Evolutionary conservation across 2,888 invertebrate genomes (phyloP), one percentile per base, ranked within the genome.

Genomic region (Stegophylla sp.): DNA sequence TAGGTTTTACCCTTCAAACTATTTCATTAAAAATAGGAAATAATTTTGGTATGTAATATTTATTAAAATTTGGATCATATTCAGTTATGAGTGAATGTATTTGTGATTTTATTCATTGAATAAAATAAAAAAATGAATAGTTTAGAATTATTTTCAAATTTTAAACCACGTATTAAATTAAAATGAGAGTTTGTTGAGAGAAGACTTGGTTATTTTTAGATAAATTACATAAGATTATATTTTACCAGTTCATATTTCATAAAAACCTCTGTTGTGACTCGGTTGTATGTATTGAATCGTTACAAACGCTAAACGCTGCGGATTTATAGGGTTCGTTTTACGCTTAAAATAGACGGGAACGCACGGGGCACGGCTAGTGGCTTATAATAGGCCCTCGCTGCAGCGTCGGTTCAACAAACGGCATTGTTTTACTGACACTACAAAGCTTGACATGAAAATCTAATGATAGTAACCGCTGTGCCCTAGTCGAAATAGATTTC

Each of bases 221-320:
- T 74, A 34, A 34, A 59, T 26, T 43, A 20, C 51, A 41, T 41
- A 20, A 64, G 56, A 75, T 26, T 53, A 75, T 69, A 61, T 71
- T 77, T 79, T 61, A 79, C 69, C 34, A 71, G 79, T 69, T 79
- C 79, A 79, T 79, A 71, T 79, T 79, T 79, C 69, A 41, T 71
- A 34, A 4, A 59, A 56, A 59, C 67, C 4, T 66, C 45, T 26
- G 48, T 15, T 53, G 56, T 13, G 45, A 20, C 23, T 48, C 48
- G 23, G 45, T 20, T 23, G 59, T 69, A 34, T 23, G 59, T 69
- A 61, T 79, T 23, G 79, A 61, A 48, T 67, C n/a, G 41, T 10
- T 2, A 48, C 77, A 15, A 34, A 77, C 67, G 67, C 67, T 26
- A 15, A 34, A 77, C 67, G 67, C 67, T 26, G 43, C 64, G 26